A percentile compares a stretch with the other conserved stretches of the same genome.
These are phyloP conservation scores for Squalus acanthias DNA, from an alignment of 2,797 vertebrate genomes.

Conservation along the genomic window DNA sequence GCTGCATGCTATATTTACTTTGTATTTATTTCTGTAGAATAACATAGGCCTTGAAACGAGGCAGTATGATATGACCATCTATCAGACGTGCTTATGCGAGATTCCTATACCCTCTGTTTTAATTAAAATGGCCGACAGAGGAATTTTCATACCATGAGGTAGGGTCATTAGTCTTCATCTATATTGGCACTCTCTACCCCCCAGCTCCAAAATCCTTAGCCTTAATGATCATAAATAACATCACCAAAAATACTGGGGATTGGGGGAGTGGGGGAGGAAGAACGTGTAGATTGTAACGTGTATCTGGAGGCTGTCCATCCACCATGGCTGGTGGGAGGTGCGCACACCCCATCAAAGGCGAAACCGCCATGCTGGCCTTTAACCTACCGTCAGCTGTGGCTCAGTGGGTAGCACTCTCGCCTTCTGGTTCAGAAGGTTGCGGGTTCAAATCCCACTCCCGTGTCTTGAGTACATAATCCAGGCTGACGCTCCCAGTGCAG, in stretches of 20 bases:
- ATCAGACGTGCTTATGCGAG: neutral
- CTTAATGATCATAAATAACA: neutral
- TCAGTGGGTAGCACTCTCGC: too few species aligned
- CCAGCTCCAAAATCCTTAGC: neutral
- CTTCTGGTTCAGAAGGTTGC: too few species aligned
- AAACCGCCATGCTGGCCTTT: too few species aligned
- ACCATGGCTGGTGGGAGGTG: too few species aligned
- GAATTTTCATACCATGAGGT: neutral
- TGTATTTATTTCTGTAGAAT: neutral
- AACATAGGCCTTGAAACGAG: neutral
- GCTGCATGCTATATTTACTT: neutral
- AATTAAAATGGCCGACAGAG: neutral
- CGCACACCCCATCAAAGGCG: too few species aligned
- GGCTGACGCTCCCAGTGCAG: too few species aligned
- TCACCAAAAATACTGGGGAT: neutral
- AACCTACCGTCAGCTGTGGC: too few species aligned
- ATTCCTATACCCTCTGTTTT: neutral
- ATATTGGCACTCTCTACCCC: neutral
- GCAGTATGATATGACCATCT: neutral
- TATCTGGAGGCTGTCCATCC: too few species aligned
- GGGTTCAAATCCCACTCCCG: too few species aligned
- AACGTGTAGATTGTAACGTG: neutral
- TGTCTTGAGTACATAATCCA: too few species aligned
- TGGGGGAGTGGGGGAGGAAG: too few species aligned
- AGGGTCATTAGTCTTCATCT: neutral